These are phyloP conservation scores for Neomorphus geoffroyi DNA, from an alignment of 2,797 vertebrate species.

Conservation along the genomic window DNA sequence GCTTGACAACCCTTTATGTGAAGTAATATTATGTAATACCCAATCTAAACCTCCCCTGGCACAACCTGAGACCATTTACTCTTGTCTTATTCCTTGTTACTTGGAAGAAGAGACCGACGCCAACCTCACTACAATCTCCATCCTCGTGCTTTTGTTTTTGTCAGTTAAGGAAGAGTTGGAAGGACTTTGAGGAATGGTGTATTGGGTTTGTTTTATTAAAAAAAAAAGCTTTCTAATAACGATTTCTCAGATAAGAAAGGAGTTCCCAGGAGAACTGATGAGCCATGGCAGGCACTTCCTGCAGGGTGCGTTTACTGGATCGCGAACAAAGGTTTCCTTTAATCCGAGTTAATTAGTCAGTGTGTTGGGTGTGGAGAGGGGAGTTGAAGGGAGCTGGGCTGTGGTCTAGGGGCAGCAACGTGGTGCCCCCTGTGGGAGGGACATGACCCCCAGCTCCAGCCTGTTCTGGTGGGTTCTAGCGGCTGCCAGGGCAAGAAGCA, in stretches of 20 bases:
- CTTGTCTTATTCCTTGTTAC: too few species aligned
- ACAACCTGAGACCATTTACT: too few species aligned
- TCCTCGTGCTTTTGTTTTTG: not conserved
- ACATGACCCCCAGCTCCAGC: not conserved
- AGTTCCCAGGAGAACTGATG: not conserved
- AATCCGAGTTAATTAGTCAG: not conserved
- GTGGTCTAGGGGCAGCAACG: too few species aligned
- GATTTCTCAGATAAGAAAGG: not conserved
- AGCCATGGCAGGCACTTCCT: fast-evolving
- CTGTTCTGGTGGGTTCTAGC: not conserved
- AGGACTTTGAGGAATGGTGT: not conserved
- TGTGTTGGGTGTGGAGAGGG: not conserved
- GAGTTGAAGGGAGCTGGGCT: too few species aligned
- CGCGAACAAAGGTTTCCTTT: not conserved
- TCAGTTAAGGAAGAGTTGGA: not conserved
- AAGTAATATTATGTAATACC: too few species aligned
- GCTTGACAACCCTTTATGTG: too few species aligned
- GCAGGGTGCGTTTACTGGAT: fast-evolving
- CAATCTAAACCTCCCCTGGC: too few species aligned
- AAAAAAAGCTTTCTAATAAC: not conserved
- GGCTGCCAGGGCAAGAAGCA: fast-evolving
- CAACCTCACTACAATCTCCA: too few species aligned
- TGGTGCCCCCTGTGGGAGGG: not conserved
- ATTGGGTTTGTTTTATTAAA: not conserved
- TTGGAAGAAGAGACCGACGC: too few species aligned